phyloP scores from a whole-genome alignment of 2,113 vertebrate genomes.

The Felis chaus region DNA sequence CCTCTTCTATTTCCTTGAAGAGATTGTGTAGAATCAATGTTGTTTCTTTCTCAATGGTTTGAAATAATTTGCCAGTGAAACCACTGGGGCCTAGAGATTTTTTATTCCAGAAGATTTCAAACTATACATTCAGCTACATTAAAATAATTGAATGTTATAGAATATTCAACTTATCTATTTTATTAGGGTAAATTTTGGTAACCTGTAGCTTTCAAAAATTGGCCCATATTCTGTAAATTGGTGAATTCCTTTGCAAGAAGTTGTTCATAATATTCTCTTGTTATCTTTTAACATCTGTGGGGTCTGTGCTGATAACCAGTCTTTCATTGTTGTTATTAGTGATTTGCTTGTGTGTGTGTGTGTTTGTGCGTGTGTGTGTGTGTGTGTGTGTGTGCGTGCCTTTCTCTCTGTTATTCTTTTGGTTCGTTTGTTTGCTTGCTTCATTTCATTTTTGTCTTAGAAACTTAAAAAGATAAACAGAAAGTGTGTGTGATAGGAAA shows the following conservation, averaged over 20 bases:
- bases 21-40: not conserved
- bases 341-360: not conserved
- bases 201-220: not conserved
- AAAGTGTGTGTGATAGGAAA: not conserved
- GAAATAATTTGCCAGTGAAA: not conserved
- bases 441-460: not conserved
- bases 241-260: not conserved
- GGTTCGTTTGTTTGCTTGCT: not conserved
- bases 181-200: not conserved
- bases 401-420: not conserved
- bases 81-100: not conserved
- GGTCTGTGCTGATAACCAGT: not conserved
- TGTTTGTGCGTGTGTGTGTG: too few relatives aligned
- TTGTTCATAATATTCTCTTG: not conserved
- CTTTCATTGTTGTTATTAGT: not conserved
- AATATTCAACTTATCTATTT: not conserved
- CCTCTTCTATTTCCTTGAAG: not conserved
- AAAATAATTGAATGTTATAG: not conserved
- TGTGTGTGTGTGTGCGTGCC: too few relatives aligned
- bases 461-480: not conserved
- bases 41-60: not conserved
- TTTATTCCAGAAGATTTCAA: not conserved
- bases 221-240: not conserved
- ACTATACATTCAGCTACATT: not conserved
- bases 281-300: not conserved